phyloP scores from a whole-genome alignment of 2,797 vertebrate species.

The Etheostoma nigrum region DNA sequence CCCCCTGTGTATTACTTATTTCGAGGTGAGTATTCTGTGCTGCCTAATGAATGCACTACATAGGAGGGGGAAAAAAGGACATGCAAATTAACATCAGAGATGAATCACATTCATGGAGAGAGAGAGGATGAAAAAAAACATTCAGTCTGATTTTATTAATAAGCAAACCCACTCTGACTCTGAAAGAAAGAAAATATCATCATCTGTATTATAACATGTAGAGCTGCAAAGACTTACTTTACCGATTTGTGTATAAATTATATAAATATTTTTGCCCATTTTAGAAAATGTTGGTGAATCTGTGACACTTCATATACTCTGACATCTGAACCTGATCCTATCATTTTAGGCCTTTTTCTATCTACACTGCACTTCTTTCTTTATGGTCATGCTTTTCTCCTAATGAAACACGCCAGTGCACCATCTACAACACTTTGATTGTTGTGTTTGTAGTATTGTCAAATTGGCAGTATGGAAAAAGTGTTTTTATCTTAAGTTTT shows the following conservation, averaged over 20 bases:
- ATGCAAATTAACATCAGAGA: constrained; percentile 71
- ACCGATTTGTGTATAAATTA: background rate
- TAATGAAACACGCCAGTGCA: constrained; percentile 5
- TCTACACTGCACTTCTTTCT: background rate
- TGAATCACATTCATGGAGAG: constrained; percentile 56
- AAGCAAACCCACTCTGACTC: constrained; percentile 41
- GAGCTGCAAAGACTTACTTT: background rate
- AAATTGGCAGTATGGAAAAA: constrained; percentile 22
- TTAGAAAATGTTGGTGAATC: background rate
- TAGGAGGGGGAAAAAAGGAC: constrained; percentile 69
- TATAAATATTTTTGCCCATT: background rate
- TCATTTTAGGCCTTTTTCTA: background rate
- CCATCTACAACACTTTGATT: constrained; percentile 10
- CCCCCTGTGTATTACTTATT: constrained; percentile 74
- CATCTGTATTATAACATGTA: background rate
- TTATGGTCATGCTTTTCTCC: background rate
- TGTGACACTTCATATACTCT: background rate
- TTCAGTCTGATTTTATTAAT: constrained; percentile 62
- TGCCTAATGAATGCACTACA: constrained; percentile 76
- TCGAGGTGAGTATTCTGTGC: constrained; percentile 69
- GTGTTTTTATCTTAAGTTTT: constrained; percentile 12
- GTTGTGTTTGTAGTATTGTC: background rate
- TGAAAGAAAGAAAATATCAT: constrained; percentile 25
- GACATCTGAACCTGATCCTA: background rate
- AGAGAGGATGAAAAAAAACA: constrained; percentile 23